These are phyloP conservation scores for Dendrolimus kikuchii DNA, from an alignment of 1,140 invertebrate genomes.

Conservation along the genomic window DNA sequence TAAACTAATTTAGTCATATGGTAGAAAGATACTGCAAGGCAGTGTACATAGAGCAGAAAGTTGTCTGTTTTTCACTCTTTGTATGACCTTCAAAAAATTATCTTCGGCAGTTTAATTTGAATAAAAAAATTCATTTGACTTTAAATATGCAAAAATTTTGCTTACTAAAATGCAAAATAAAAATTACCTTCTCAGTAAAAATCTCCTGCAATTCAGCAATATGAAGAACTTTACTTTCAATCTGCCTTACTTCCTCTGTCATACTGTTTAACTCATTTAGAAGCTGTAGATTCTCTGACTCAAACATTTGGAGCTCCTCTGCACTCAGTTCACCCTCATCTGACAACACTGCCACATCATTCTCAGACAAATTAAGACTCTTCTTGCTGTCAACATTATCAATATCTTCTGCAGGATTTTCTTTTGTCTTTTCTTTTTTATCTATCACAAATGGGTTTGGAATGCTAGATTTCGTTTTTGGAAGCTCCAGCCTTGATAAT, in stretches of 20 bases:
- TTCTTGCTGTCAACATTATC: conserved; percentile 37
- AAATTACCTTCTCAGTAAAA: conserved; percentile 93
- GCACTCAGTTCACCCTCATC: conserved; percentile 76
- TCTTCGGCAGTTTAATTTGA: no score
- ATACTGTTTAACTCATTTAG: conserved; percentile 89
- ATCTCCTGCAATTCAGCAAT: conserved; percentile 97
- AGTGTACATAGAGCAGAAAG: no score
- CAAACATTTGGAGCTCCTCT: conserved; percentile 93
- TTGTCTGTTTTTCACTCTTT: no score
- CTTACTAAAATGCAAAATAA: background rate
- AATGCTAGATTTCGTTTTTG: conserved; percentile 46
- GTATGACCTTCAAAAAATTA: no score
- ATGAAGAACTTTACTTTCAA: conserved; percentile 94
- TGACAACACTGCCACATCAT: conserved; percentile 46
- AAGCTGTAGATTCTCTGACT: conserved; percentile 87
- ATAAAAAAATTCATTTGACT: no score
- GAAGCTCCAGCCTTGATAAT: conserved; percentile 79
- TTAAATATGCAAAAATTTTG: no score
- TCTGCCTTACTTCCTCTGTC: conserved; percentile 86
- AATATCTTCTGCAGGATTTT: conserved; percentile 21
- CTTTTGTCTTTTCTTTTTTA: conserved; percentile 28
- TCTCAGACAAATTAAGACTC: conserved; percentile 45
- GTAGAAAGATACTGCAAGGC: no score
- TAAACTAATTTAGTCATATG: no score
- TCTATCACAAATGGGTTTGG: conserved; percentile 39